These are phyloP conservation scores for Phrynocephalus guinanensis DNA, from an alignment of 2,797 vertebrate species.

Conservation along the genomic window DNA sequence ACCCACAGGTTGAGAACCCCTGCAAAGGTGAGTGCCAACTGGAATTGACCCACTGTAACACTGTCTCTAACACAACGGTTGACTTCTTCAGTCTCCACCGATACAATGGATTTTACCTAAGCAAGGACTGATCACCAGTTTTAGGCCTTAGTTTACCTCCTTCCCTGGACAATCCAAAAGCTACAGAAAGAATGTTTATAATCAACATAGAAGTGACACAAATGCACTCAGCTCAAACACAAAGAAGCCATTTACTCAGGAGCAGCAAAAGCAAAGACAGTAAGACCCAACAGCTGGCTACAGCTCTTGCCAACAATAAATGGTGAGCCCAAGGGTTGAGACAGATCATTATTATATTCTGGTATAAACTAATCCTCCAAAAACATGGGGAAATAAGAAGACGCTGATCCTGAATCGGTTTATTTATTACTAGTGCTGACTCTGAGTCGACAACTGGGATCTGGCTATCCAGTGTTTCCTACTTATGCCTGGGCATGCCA, in stretches of 20 bases:
- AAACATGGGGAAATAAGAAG: background rate
- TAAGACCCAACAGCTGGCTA: too few species aligned
- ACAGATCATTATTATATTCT: background rate
- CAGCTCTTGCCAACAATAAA: background rate
- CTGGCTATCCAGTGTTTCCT: background rate
- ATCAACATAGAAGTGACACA: background rate
- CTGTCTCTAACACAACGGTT: too few species aligned
- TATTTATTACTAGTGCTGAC: too few species aligned
- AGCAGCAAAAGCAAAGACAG: background rate
- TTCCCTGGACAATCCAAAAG: background rate
- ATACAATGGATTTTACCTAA: too few species aligned
- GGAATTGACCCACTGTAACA: too few species aligned
- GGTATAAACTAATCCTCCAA: background rate
- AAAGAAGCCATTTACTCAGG: background rate
- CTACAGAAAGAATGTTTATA: background rate
- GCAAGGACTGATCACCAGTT: too few species aligned
- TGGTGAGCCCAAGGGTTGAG: too few species aligned
- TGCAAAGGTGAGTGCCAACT: too few species aligned
- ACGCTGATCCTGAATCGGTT: background rate
- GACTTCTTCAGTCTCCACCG: too few species aligned
- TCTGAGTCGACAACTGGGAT: background rate
- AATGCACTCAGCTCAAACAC: background rate
- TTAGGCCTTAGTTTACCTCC: background rate
- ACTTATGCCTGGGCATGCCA: background rate
- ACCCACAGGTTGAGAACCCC: too few species aligned